Conservation (phyloP, 2,113 vertebrate species). For the Ammodytes dubius region DNA sequence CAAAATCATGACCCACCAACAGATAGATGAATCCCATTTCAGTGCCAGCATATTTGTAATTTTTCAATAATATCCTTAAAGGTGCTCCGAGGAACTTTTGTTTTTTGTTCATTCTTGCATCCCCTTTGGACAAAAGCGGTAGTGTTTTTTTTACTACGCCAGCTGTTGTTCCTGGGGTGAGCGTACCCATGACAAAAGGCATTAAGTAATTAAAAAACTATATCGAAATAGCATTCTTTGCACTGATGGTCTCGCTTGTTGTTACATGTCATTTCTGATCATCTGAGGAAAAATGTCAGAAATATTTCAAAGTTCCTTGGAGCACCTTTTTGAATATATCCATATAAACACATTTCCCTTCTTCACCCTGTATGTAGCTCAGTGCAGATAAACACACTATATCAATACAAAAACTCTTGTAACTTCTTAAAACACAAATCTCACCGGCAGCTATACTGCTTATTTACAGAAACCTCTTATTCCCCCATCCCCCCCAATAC, state of each 20-base stretch:
- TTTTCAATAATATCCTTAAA: constrained; percentile 35
- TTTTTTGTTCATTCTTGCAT: no score
- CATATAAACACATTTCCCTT: constrained; percentile 48
- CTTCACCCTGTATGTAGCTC: constrained; percentile 43
- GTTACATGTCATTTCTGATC: no score
- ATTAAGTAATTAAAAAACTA: no score
- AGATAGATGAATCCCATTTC: constrained; percentile 35
- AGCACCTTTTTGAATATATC: background rate
- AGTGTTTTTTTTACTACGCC: no score
- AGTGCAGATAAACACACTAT: constrained; percentile 59
- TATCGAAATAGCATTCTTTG: no score
- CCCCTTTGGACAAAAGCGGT: no score
- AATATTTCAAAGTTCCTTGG: no score
- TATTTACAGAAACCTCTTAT: constrained; percentile 64
- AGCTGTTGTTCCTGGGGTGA: no score
- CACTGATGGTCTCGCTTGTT: no score
- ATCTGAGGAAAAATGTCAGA: no score
- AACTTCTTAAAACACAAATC: constrained; percentile 52
- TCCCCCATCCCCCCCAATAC: constrained; percentile 56
- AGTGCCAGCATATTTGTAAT: constrained; percentile 34
- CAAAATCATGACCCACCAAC: constrained; percentile 35
- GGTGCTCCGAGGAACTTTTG: no score
- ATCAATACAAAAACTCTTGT: constrained; percentile 69
- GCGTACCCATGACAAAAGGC: no score
- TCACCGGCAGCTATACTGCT: constrained; percentile 56